Evolutionary conservation across 2,797 vertebrate genomes (phyloP).

Genomic region (Acipenser ruthenus): DNA sequence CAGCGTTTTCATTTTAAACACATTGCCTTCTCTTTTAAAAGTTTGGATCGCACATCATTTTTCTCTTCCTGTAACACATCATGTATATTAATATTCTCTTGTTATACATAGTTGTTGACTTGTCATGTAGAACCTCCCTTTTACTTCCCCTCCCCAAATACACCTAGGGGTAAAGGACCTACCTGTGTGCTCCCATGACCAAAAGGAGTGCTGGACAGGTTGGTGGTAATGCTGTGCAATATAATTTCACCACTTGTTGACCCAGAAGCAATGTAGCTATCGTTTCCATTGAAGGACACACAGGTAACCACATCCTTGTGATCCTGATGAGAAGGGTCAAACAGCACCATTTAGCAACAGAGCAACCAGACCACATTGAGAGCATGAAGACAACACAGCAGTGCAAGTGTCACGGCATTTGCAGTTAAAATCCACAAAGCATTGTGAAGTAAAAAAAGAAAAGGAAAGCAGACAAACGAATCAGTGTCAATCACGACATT

Average conservation of each 20-base stretch:
- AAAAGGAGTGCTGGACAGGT: constrained; percentile 83
- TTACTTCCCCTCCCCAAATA: no score
- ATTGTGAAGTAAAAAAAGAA: not conserved
- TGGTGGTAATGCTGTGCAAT: constrained; percentile 86
- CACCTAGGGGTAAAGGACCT: constrained; percentile 8
- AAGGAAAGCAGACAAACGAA: no score
- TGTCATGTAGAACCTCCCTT: no score
- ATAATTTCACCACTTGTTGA: constrained; percentile 90
- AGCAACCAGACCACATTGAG: no score
- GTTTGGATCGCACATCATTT: not conserved
- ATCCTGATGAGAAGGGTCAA: constrained; percentile 56
- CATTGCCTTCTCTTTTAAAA: not conserved
- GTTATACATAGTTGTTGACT: no score
- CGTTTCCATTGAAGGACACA: constrained; percentile 82
- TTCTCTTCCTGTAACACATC: no score
- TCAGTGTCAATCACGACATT: no score
- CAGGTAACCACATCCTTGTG: constrained; percentile 88
- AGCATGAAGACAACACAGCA: not conserved
- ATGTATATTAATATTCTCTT: no score
- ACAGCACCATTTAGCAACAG: not conserved
- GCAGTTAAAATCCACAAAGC: not conserved
- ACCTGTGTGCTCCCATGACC: constrained; percentile 83
- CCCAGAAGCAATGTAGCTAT: constrained; percentile 82
- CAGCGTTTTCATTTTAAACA: no score
- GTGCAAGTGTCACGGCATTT: not conserved